phyloP scores from a whole-genome alignment of 2,888 invertebrate species.

The Pseudanteris insignis region DNA sequence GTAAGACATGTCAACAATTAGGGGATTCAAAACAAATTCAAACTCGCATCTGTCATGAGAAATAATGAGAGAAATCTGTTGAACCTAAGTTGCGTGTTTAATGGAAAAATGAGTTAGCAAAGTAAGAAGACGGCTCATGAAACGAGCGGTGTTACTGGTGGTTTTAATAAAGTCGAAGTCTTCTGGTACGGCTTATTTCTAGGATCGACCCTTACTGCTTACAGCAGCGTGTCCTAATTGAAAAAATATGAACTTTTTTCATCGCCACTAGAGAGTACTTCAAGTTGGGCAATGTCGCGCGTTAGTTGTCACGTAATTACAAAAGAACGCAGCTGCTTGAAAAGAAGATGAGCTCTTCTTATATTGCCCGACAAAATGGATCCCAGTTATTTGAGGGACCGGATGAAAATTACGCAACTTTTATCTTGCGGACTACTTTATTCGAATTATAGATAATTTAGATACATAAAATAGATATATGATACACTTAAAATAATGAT shows the following conservation, averaged over 20 bases:
- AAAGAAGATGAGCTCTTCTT: constrained; percentile 43
- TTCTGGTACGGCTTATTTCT: constrained; percentile 43
- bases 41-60: background rate
- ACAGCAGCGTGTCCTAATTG: constrained; percentile 59
- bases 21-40: background rate
- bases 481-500: too few species aligned
- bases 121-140: constrained; percentile 10
- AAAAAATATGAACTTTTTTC: constrained; percentile 65
- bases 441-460: too few species aligned
- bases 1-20: background rate
- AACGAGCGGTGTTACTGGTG: constrained; percentile 43
- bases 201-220: constrained; percentile 50
- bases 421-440: too few species aligned
- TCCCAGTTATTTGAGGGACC: constrained; percentile 35
- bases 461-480: too few species aligned
- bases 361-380: constrained; percentile 45
- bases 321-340: constrained; percentile 48
- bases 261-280: constrained; percentile 59
- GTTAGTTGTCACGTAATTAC: constrained; percentile 49
- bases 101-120: constrained; percentile 37
- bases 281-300: constrained; percentile 47
- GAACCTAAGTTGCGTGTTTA: constrained; percentile 28
- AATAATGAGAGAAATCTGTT: constrained; percentile 28
- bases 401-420: too few species aligned
- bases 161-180: constrained; percentile 59